Evolutionary conservation across 2,888 invertebrate genomes (phyloP).

Genomic region (Brenthis hecate): DNA sequence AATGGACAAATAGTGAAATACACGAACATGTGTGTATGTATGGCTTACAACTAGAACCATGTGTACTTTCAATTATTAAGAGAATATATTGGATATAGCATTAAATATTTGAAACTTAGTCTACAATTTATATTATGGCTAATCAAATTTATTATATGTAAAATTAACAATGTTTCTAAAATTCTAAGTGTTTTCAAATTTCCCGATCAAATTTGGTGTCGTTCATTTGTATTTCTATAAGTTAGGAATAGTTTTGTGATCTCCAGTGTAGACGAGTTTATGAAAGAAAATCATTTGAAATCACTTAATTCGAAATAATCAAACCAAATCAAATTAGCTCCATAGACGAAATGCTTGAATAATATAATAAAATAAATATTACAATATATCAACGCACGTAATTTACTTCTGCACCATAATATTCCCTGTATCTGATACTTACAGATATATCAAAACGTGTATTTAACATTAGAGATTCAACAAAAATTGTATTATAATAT

Average conservation of each 20-base stretch:
- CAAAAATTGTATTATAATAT: slow-evolving; percentile 39
- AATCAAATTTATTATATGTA: slow-evolving; percentile 14
- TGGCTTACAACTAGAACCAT: slow-evolving; percentile 4
- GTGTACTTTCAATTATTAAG: slow-evolving; percentile 12
- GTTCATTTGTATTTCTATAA: slow-evolving; percentile 48
- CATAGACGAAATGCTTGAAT: slow-evolving; percentile 10
- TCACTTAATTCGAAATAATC: not conserved
- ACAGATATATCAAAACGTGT: slow-evolving; percentile 31
- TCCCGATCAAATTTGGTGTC: slow-evolving; percentile 4
- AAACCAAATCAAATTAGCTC: slow-evolving; percentile 2
- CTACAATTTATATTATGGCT: slow-evolving; percentile 6
- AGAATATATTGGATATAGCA: slow-evolving; percentile 19
- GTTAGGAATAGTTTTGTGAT: slow-evolving; percentile 75
- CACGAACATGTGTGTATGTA: slow-evolving; percentile 15
- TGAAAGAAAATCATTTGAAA: slow-evolving; percentile 37
- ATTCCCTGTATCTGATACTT: slow-evolving; percentile 25
- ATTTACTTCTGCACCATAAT: slow-evolving; percentile 24
- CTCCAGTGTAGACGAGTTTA: slow-evolving; percentile 65
- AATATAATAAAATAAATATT: slow-evolving; percentile 7
- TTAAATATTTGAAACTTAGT: not conserved
- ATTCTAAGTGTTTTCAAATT: slow-evolving; percentile 1
- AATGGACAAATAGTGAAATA: slow-evolving; percentile 64
- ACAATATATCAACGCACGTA: slow-evolving; percentile 20
- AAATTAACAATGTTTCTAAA: slow-evolving; percentile 14
- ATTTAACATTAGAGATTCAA: slow-evolving; percentile 37